phyloP scores from a whole-genome alignment of 2,888 invertebrate genomes.

The Morpho deidamia region DNA sequence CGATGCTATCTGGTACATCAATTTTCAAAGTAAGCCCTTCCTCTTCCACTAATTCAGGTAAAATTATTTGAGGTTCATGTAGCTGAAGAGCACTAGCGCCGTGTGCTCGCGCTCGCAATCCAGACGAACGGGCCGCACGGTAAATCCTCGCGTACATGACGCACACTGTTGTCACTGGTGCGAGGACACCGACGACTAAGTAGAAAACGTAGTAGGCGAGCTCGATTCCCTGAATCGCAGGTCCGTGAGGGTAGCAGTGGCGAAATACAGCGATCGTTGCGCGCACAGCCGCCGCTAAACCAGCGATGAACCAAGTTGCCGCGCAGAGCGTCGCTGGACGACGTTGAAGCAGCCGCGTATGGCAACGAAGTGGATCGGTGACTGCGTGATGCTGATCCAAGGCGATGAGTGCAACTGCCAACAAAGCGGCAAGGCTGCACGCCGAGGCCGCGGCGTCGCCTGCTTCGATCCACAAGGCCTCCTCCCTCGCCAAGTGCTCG shows the following conservation, averaged over 20 bases:
- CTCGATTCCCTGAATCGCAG: slow-evolving; percentile 49
- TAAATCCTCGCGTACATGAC: slow-evolving; percentile 87
- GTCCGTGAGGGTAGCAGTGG: slow-evolving; percentile 48
- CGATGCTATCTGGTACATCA: slow-evolving; percentile 50
- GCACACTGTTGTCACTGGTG: slow-evolving; percentile 81
- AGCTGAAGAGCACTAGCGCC: slow-evolving; percentile 74
- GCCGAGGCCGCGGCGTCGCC: slow-evolving; percentile 72
- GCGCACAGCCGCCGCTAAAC: slow-evolving; percentile 53
- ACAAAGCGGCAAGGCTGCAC: slow-evolving; percentile 57
- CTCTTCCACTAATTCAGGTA: slow-evolving; percentile 63
- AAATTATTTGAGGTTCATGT: slow-evolving; percentile 59
- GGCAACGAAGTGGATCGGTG: slow-evolving; percentile 70
- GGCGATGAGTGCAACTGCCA: slow-evolving; percentile 62
- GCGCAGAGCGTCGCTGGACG: slow-evolving; percentile 69
- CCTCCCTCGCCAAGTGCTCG: slow-evolving; percentile 81
- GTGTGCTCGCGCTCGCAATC: slow-evolving; percentile 62
- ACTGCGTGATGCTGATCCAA: slow-evolving; percentile 78
- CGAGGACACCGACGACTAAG: slow-evolving; percentile 53
- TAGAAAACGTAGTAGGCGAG: slow-evolving; percentile 59
- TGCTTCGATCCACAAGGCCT: slow-evolving; percentile 76
- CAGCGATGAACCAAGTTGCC: slow-evolving; percentile 73
- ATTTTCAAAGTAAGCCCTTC: slow-evolving; percentile 67
- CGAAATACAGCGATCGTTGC: slow-evolving; percentile 51
- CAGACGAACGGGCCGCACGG: slow-evolving; percentile 86
- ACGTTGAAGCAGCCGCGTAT: slow-evolving; percentile 69